These are phyloP conservation scores for Heteromurus nitidus DNA, from an alignment of 2,888 invertebrate genomes.

Conservation along the genomic window DNA sequence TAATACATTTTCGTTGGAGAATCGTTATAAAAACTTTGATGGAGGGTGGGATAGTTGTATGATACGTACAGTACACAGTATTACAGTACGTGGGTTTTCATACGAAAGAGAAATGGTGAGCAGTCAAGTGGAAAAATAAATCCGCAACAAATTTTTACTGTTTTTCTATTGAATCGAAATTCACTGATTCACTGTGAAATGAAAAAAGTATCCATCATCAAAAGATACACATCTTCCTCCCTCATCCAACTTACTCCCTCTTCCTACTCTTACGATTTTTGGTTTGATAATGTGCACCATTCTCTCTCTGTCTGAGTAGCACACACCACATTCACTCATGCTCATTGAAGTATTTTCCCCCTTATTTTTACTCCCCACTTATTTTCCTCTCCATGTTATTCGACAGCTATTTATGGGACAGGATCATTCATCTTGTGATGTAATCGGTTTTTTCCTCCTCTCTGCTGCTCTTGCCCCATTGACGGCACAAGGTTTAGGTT, in stretches of 20 bases:
- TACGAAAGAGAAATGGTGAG: slow-evolving; percentile 9
- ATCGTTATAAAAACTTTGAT: no score
- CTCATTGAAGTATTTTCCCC: slow-evolving; percentile 30
- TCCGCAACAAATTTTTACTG: slow-evolving; percentile 56
- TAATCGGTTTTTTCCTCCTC: slow-evolving; percentile 62
- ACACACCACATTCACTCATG: background rate
- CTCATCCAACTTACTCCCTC: no score
- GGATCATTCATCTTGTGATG: slow-evolving; percentile 71
- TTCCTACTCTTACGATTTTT: no score
- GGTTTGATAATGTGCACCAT: background rate
- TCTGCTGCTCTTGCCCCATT: slow-evolving; percentile 18
- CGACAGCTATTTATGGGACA: slow-evolving; percentile 59
- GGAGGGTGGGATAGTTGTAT: no score
- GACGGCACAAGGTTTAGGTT: slow-evolving; percentile 43
- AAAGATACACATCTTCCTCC: slow-evolving; percentile 3
- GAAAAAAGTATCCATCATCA: background rate
- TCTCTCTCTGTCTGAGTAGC: background rate
- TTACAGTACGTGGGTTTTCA: no score
- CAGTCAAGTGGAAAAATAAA: slow-evolving; percentile 58
- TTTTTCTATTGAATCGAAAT: slow-evolving; percentile 1
- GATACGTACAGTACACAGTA: no score
- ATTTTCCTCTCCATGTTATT: slow-evolving; percentile 37
- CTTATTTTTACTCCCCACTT: slow-evolving; percentile 47
- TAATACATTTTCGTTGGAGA: no score
- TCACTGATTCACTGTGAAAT: background rate